phyloP scores from a whole-genome alignment of 2,797 vertebrate genomes.

The Anas flavirostris region DNA sequence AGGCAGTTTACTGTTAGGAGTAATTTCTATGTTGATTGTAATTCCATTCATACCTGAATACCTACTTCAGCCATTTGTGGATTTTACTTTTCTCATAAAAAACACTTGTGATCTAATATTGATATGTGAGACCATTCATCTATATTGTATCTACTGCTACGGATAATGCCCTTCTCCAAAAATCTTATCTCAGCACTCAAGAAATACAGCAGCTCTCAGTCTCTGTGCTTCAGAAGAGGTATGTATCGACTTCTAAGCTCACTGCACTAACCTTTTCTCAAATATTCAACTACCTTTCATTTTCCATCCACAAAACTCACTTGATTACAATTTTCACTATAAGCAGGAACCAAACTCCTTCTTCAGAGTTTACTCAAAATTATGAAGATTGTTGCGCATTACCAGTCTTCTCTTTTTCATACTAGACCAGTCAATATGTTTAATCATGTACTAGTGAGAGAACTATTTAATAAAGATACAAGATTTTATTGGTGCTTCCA shows the following conservation, averaged over 20 bases:
- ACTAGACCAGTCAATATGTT: constrained; percentile 18
- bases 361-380: constrained; percentile 58
- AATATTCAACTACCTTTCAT: constrained; percentile 55
- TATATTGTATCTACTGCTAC: background rate
- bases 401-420: constrained; percentile 11
- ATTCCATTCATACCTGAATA: background rate
- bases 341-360: constrained; percentile 70
- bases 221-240: constrained; percentile 25
- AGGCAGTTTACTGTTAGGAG: background rate
- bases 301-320: constrained; percentile 63
- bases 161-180: constrained; percentile 27
- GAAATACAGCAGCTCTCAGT: constrained; percentile 50
- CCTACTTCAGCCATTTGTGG: background rate
- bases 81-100: background rate
- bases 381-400: constrained; percentile 6
- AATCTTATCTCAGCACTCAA: constrained; percentile 30
- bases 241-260: constrained; percentile 37
- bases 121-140: background rate
- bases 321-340: constrained; percentile 65
- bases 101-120: constrained; percentile 18
- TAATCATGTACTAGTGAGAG: background rate
- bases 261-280: constrained; percentile 55
- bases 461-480: background rate
- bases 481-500: background rate
- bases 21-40: background rate